Base-by-base conservation (phyloP, 2,888 invertebrate species). In the Liposcelis brunnea region DNA sequence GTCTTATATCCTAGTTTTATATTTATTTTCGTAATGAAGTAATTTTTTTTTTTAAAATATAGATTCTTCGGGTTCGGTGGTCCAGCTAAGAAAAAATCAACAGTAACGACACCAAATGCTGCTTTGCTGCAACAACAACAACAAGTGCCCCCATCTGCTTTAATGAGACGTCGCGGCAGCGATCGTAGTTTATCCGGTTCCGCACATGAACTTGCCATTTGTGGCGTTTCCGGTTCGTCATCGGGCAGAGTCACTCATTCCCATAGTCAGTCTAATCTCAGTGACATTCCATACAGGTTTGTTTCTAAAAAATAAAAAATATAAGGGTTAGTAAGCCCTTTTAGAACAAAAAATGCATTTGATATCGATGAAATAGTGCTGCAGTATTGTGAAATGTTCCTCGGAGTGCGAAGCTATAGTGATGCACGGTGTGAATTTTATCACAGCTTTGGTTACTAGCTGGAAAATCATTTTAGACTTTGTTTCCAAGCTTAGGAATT, bases 51-150 rank as follows among this genome's bases (percentile, higher is more conserved):
- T 46, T 48, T 2, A 57, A 86, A n/a, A n/a, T n/a, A n/a, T n/a
- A n/a, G 86, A 57, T 91, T 93, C 67, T 91, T 93, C 65, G 81
- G 78, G 55, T 93, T 93, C 62, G 84, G 83, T 26, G 83, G 81
- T 18, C 85, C 80, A 55, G 80, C 82, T 47, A 89, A 86, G 63
- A 89, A 89, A 64, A 68, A 71, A 49, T 73, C 77, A 51, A 70
- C 80, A 58, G 65, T 74, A 56, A 58, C 69, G 53, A 53, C 68
- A 57, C 63, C 75, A 50, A 69, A 69, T 53, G 63, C 66, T 38
- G 59, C 64, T 42, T 59, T 59, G 48, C 60, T 64, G 50, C 57
- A 63, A 48, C 67, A 67, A 49, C 50, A 48, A 38, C 47, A 47
- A 40, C 18, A 16, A 7, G 18, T 31, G 55, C 32, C 50, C 14